Evolutionary conservation across 1,140 invertebrate species (phyloP).

Genomic region (Papilio machaon): DNA sequence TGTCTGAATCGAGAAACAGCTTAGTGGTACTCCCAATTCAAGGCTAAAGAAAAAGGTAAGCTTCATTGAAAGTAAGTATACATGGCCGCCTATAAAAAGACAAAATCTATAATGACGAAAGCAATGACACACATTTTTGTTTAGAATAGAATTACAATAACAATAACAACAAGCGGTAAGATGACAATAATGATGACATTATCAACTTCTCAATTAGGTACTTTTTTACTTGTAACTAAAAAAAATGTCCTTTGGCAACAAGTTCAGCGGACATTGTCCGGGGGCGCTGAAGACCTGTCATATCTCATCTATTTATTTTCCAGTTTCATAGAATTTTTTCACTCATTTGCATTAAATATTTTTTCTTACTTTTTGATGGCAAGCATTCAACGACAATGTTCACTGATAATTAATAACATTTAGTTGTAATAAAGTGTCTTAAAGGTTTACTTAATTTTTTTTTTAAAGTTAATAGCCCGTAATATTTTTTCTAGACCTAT

Average conservation of each 20-base stretch:
- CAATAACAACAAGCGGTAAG: no score
- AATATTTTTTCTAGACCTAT: no score
- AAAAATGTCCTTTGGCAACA: constrained; percentile 30
- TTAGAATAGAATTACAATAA: not conserved
- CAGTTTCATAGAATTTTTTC: constrained; percentile 51
- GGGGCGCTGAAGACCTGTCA: constrained; percentile 53
- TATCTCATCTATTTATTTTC: constrained; percentile 53
- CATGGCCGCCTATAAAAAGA: not conserved
- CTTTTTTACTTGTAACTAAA: not conserved
- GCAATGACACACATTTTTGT: not conserved
- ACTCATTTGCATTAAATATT: constrained; percentile 66
- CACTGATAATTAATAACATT: constrained; percentile 4
- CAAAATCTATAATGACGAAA: not conserved
- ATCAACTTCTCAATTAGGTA: not conserved
- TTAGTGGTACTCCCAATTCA: no score
- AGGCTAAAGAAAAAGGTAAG: no score
- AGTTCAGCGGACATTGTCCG: constrained; percentile 33
- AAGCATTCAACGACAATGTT: constrained; percentile 24
- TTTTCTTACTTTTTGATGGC: constrained; percentile 51
- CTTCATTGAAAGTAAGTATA: no score
- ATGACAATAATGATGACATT: not conserved
- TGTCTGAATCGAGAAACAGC: not conserved
- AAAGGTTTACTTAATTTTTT: not conserved
- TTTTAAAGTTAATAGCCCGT: no score
- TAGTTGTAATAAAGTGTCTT: not conserved